Conservation (phyloP, 2,113 vertebrate genomes). For the Epinephelus cyanopodus region DNA sequence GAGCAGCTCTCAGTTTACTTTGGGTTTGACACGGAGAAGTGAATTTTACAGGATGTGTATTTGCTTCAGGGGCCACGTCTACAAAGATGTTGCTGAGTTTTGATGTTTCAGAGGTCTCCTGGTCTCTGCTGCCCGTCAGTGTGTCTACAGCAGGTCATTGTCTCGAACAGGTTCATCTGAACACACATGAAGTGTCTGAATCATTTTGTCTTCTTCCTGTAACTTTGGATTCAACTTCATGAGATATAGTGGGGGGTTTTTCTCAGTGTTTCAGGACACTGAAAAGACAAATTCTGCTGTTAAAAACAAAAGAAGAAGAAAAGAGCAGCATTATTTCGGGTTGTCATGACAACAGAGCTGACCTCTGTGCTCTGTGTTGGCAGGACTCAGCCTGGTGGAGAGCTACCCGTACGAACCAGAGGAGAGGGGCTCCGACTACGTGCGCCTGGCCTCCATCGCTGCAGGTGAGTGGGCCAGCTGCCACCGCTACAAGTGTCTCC, state of each 20-base stretch:
- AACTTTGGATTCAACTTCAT: not conserved
- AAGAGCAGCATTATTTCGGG: not conserved
- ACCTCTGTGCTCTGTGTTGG: constrained; percentile 25
- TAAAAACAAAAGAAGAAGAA: not conserved
- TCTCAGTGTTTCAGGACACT: not conserved
- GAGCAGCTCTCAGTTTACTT: too few relatives aligned
- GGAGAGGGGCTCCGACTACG: constrained; percentile 89
- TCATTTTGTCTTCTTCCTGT: not conserved
- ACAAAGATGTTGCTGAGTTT: too few relatives aligned
- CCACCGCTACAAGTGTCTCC: not conserved
- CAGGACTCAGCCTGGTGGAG: constrained; percentile 91
- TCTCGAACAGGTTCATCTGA: not conserved
- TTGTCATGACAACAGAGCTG: not conserved
- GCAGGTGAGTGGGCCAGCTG: constrained; percentile 84
- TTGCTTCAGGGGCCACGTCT: too few relatives aligned
- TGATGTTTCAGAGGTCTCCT: too few relatives aligned
- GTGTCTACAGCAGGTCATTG: too few relatives aligned
- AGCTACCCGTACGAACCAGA: constrained; percentile 91
- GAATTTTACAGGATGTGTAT: too few relatives aligned
- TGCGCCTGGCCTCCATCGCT: constrained; percentile 92
- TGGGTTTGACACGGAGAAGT: too few relatives aligned
- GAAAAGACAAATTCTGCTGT: too few relatives aligned
- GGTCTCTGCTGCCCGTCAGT: too few relatives aligned
- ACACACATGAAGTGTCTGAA: not conserved
- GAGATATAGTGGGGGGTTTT: not conserved